Evolutionary conservation across 2,888 invertebrate genomes (phyloP), one percentile per base, ranked within the genome.

Genomic region (Branchellion lobata): DNA sequence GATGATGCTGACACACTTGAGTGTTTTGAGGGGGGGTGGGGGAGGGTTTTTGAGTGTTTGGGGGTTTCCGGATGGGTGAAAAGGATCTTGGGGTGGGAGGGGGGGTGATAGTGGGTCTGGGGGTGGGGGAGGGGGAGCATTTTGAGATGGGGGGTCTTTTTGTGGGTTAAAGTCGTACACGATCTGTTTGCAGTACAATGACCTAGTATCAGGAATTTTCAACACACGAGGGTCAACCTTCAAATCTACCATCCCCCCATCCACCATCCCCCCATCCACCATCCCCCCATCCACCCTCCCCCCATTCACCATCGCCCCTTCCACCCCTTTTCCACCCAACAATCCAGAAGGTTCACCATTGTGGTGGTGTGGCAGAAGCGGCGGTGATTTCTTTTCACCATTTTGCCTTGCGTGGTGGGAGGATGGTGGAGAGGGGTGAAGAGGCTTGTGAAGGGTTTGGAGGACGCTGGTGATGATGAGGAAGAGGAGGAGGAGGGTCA

Each of bases 1-100:
- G 47, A 83, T 81, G 21, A 83, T 72, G 14, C 74, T 80, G 27
- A 82, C 81, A 5, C 18, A 34, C 29, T 77, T 61, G 21, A 14
- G n/a, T 21, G 8, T 24, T 14, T 34, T 34, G 18, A 18, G 21
- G 29, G 18, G 24, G 24, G 8, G 11, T 14, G 18, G 18, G 47
- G 8, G 47, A 14, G 47, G 8, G 47, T 47, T 47, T n/a, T n/a
- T n/a, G n/a, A n/a, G n/a, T n/a, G n/a, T n/a, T n/a, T n/a, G n/a
- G n/a, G n/a, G n/a, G n/a, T n/a, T n/a, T n/a, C n/a, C n/a, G n/a
- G n/a, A n/a, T n/a, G n/a, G n/a, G n/a, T n/a, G n/a, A n/a, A n/a
- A n/a, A n/a, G n/a, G n/a, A n/a, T n/a, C n/a, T n/a, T n/a, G n/a
- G n/a, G n/a, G n/a, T n/a, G n/a, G n/a, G n/a, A n/a, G n/a, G n/a